Evolutionary conservation across 2,113 vertebrate species (phyloP).

Genomic region (Paramisgurnus dabryanus): DNA sequence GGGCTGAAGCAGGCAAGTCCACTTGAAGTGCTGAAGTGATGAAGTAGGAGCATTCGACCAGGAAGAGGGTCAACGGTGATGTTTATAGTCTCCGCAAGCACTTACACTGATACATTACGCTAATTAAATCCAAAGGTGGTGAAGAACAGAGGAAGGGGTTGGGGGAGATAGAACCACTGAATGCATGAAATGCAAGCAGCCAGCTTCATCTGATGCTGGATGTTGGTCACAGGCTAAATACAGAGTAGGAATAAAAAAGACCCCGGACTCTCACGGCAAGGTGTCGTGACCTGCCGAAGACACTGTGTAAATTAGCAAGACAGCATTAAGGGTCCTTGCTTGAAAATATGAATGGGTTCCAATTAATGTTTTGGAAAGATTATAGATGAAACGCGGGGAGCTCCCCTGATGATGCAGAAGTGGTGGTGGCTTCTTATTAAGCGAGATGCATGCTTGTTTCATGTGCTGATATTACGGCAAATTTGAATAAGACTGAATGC

Average conservation of each 20-base stretch:
- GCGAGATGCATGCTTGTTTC: constrained; percentile 36
- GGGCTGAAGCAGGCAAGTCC: constrained; percentile 12
- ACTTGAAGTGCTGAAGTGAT: not conserved
- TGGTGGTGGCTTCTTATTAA: constrained; percentile 48
- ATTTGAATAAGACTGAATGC: constrained; percentile 54
- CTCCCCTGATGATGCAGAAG: constrained; percentile 41
- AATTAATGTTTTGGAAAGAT: constrained; percentile 59
- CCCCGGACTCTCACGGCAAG: not conserved
- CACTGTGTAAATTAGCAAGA: constrained; percentile 39
- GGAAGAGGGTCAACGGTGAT: constrained; percentile 58
- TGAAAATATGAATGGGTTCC: constrained; percentile 46
- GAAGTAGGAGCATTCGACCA: constrained; percentile 24
- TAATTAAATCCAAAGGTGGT: constrained; percentile 77
- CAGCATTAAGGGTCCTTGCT: constrained; percentile 25
- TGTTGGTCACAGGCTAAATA: constrained; percentile 51
- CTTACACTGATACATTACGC: constrained; percentile 76
- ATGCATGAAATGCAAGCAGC: constrained; percentile 49
- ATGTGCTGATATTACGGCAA: constrained; percentile 48
- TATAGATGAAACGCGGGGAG: constrained; percentile 30
- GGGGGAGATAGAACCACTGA: constrained; percentile 60
- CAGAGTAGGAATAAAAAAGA: constrained; percentile 16
- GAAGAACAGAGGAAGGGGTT: constrained; percentile 62
- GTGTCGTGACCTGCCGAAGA: constrained; percentile 16
- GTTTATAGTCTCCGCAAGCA: constrained; percentile 67
- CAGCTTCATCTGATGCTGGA: constrained; percentile 54